phyloP scores from a whole-genome alignment of 2,888 invertebrate species.

The Cosmorhoe ocellata region DNA sequence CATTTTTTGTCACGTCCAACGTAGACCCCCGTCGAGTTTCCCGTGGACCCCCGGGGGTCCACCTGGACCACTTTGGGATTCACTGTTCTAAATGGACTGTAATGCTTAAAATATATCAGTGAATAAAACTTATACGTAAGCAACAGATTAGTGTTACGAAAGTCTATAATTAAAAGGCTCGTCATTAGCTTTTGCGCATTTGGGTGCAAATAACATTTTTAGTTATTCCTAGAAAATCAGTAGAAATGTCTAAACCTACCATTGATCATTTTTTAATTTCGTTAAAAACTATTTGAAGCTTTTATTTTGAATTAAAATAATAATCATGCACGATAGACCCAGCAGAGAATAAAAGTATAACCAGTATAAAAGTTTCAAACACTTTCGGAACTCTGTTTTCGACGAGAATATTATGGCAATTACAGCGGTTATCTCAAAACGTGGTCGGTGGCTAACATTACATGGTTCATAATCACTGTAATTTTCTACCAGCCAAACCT shows the following conservation, averaged over 20 bases:
- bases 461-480: slow-evolving; percentile 24
- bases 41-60: too few relatives aligned
- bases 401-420: slow-evolving; percentile 19
- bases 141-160: not conserved
- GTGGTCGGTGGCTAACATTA: slow-evolving; percentile 26
- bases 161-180: slow-evolving; percentile 62
- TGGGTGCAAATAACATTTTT: slow-evolving; percentile 1
- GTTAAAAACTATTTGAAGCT: too few relatives aligned
- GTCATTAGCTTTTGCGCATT: slow-evolving; percentile 61
- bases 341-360: slow-evolving; percentile 2
- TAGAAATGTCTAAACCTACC: too few relatives aligned
- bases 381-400: slow-evolving; percentile 17
- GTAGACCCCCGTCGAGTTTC: too few relatives aligned
- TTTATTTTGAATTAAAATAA: too few relatives aligned
- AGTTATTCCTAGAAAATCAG: slow-evolving; percentile 9
- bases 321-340: too few relatives aligned
- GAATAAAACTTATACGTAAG: too few relatives aligned
- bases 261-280: too few relatives aligned
- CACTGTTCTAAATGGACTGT: too few relatives aligned
- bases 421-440: slow-evolving; percentile 21
- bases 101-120: too few relatives aligned
- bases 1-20: too few relatives aligned
- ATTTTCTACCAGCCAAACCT: slow-evolving; percentile 25
- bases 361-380: slow-evolving; percentile 22
- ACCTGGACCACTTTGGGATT: too few relatives aligned